Percentiles rank a stretch among this genome's conserved stretches.
Conservation (phyloP, 2,113 vertebrate species). For the Gyps fulvus region DNA sequence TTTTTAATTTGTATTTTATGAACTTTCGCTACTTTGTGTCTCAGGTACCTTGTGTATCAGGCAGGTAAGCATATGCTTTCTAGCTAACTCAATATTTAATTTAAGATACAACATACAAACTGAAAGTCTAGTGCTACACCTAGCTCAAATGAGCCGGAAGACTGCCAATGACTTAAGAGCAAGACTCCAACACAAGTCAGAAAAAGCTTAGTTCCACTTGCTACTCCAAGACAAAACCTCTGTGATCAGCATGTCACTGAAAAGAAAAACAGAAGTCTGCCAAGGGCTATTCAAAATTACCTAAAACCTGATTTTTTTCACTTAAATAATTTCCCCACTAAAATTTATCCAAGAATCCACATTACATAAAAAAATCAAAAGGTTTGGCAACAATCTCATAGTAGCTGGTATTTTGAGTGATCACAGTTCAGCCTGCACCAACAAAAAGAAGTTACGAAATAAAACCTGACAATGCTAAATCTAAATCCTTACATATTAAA, state of each 20-base stretch:
- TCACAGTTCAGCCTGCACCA: not conserved
- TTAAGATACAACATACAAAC: not conserved
- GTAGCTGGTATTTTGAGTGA: not conserved
- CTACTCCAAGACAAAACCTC: not conserved
- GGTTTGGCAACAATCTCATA: not conserved
- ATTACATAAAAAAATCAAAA: not conserved
- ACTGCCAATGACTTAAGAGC: not conserved
- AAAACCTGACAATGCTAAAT: not conserved
- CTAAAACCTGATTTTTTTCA: not conserved
- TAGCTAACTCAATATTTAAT: not conserved
- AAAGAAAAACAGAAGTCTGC: not conserved
- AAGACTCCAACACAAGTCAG: not conserved
- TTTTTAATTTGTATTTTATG: not conserved
- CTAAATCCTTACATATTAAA: not conserved
- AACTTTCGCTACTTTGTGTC: not conserved
- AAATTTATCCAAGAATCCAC: not conserved
- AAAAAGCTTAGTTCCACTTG: not conserved
- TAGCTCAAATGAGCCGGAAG: accelerated
- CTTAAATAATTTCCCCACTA: not conserved
- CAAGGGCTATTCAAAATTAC: not conserved
- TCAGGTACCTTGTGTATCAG: not conserved
- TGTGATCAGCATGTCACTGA: not conserved
- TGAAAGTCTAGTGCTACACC: not conserved
- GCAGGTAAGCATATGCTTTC: not conserved
- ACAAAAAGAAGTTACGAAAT: not conserved